Base-by-base conservation (phyloP, 1,140 invertebrate species). In the Dinothrombium tinctorium region DNA sequence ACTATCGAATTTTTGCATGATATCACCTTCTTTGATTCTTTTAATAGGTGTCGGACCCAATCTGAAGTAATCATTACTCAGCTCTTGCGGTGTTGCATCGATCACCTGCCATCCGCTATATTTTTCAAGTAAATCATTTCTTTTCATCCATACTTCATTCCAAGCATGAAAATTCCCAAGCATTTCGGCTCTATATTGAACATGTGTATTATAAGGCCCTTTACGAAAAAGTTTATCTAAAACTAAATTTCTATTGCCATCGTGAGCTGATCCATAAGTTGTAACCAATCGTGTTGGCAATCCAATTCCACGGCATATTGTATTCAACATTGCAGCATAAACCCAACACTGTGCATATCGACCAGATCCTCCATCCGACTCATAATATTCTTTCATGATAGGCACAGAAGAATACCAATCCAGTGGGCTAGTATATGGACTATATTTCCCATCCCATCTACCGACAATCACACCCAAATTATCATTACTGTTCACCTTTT, bases 41-140 rank as follows among this genome's bases (percentile, higher is more conserved):
- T 59, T 56, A 1, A 89, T 69, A n/a, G 61, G 56, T 11, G 56
- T 53, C 0, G 84, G 83, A 0, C 84, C 84, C 51, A 77, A 80
- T 8, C 75, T 66, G 54, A 72, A 84, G 51, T 77, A 66, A 33
- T 54, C 60, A 14, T 54, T 61, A 41, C 73, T 73, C 42, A 64
- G 57, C 57, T 78, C 84, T 54, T 94, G 87, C 0, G 86, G 87
- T 0, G 86, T 92, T n/a, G n/a, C n/a, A n/a, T n/a, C n/a, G n/a
- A n/a, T n/a, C n/a, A n/a, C n/a, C n/a, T n/a, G n/a, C n/a, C 86
- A 92, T 2, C 86, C 86, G 20, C 69, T 69, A 50, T 53, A 53
- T 17, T 42, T 49, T 0, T 56, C 49, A 0, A 70, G 70, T 21
- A 92, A 57, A 58, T 94, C 86, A 78, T 75, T 31, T 92, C 86